Evolutionary conservation across 1,140 invertebrate species (phyloP).

Genomic region (Metopolophium dirhodum): DNA sequence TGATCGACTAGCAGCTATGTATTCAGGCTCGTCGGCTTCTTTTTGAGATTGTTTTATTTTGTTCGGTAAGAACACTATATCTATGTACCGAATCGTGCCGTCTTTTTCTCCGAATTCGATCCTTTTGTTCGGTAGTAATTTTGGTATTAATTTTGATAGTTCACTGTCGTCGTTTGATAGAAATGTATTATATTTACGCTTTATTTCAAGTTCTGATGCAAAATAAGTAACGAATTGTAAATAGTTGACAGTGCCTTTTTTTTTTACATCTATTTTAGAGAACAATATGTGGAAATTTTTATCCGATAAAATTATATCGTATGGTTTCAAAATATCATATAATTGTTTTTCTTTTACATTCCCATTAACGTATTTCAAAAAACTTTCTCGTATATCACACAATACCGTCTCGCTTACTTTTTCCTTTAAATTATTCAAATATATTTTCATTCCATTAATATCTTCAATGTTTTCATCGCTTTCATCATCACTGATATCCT

Average conservation of each 20-base stretch:
- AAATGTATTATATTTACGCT: background rate
- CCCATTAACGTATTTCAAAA: background rate
- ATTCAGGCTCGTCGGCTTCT: background rate
- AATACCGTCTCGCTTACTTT: background rate
- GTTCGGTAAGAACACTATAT: background rate
- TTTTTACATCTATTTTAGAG: constrained; percentile 15
- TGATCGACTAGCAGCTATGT: background rate
- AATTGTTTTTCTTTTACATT: background rate
- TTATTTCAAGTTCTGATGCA: background rate
- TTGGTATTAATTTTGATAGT: background rate
- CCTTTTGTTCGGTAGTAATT: background rate
- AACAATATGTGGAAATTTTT: background rate
- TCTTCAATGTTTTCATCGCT: background rate
- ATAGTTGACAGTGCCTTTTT: background rate
- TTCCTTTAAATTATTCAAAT: background rate
- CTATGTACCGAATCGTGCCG: background rate
- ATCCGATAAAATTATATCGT: background rate
- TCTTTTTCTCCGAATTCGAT: background rate
- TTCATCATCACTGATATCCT: background rate
- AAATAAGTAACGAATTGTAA: constrained; percentile 19
- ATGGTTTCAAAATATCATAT: background rate
- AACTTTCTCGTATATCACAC: background rate
- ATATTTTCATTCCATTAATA: background rate
- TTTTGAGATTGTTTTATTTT: background rate
- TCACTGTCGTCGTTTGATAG: background rate